phyloP scores from a whole-genome alignment of 2,888 invertebrate genomes.

The Magallana nippona region DNA sequence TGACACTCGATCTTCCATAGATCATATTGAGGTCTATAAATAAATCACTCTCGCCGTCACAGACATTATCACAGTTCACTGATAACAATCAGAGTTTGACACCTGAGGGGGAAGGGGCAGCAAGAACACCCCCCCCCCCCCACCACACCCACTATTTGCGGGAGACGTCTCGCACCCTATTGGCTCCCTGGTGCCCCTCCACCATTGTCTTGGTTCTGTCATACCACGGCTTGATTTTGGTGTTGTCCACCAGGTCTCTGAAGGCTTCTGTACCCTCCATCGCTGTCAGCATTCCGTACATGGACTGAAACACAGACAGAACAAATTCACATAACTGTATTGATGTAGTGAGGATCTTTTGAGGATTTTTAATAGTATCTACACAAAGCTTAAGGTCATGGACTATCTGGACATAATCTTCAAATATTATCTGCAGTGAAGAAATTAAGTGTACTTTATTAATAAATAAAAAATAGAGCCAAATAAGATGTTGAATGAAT shows the following conservation, averaged over 20 bases:
- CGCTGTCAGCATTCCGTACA: conserved; percentile 93
- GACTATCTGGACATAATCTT: too few relatives aligned
- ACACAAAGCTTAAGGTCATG: too few relatives aligned
- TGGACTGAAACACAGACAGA: conserved; percentile 82
- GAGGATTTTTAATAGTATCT: too few relatives aligned
- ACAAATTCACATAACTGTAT: not conserved
- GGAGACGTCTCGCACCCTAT: not conserved
- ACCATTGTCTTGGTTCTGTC: conserved; percentile 86
- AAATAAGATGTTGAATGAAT: too few relatives aligned
- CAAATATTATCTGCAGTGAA: not conserved
- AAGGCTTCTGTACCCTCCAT: conserved; percentile 96
- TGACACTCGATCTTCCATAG: too few relatives aligned
- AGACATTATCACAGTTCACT: too few relatives aligned
- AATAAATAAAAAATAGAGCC: not conserved
- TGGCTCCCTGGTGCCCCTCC: conserved; percentile 82
- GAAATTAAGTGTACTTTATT: not conserved
- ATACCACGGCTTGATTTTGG: conserved; percentile 90
- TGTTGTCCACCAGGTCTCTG: conserved; percentile 86
- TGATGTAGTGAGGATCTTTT: not conserved
- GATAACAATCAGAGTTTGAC: too few relatives aligned
- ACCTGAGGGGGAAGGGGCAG: too few relatives aligned
- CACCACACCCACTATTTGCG: too few relatives aligned
- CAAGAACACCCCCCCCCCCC: too few relatives aligned
- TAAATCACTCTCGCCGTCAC: too few relatives aligned
- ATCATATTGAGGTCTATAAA: too few relatives aligned